A percentile compares a stretch with the other conserved stretches of the same genome.
Conservation (phyloP, 2,113 vertebrate species). For the Gobio gobio region DNA sequence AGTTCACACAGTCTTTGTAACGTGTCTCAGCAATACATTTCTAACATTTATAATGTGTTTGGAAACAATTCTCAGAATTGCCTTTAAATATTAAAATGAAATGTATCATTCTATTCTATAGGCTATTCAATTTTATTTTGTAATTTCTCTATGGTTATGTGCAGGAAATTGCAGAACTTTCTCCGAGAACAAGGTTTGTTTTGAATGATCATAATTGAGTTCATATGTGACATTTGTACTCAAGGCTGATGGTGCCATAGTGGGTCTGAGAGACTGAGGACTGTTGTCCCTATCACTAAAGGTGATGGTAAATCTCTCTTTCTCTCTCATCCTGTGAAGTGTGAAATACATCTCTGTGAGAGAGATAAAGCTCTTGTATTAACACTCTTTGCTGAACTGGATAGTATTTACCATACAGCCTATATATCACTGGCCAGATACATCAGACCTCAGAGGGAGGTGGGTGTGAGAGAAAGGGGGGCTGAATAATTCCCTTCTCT, state of each 20-base stretch:
- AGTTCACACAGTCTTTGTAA: too few relatives aligned
- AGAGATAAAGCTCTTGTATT: slow-evolving; percentile 56
- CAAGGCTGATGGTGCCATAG: background rate
- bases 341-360: slow-evolving; percentile 42
- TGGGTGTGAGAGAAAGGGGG: slow-evolving; percentile 15
- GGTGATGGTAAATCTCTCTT: slow-evolving; percentile 14
- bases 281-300: slow-evolving; percentile 27
- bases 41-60: too few relatives aligned
- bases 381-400: slow-evolving; percentile 57
- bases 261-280: background rate
- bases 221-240: slow-evolving; percentile 8
- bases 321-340: slow-evolving; percentile 17
- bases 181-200: background rate
- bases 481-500: slow-evolving; percentile 39
- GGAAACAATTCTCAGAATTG: too few relatives aligned
- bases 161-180: background rate
- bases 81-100: background rate
- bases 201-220: slow-evolving; percentile 1
- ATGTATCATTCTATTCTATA: background rate
- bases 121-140: background rate
- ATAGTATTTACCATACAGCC: slow-evolving; percentile 55
- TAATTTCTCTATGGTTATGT: background rate
- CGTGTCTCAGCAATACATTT: too few relatives aligned
- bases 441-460: slow-evolving; percentile 40
- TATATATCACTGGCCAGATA: slow-evolving; percentile 54